Percentiles rank a stretch among this genome's conserved stretches.
Conservation (phyloP, 2,888 invertebrate species). For the Diachrysia chrysitis region DNA sequence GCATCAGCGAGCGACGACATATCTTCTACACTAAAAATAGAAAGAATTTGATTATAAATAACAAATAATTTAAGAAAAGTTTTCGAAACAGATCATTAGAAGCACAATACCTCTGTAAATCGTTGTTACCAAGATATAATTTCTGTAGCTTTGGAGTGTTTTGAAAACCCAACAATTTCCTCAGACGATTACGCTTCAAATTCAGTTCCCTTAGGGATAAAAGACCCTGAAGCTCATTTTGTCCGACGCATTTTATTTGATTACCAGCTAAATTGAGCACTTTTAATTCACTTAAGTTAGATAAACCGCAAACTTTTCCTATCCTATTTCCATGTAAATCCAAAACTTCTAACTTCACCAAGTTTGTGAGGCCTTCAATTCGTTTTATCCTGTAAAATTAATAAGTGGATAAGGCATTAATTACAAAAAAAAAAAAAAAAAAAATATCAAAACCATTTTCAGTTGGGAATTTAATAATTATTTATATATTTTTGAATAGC, state of each 20-base stretch:
- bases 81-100: neutral
- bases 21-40: constrained; percentile 93
- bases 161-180: constrained; percentile 94
- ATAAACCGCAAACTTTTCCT: constrained; percentile 91
- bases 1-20: constrained; percentile 95
- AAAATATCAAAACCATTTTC: neutral
- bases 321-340: constrained; percentile 98
- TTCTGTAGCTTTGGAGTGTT: constrained; percentile 93
- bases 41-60: neutral
- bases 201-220: constrained; percentile 95
- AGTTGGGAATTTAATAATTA: neutral
- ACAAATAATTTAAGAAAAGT: neutral
- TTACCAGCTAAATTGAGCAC: constrained; percentile 98
- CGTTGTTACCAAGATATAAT: constrained; percentile 95
- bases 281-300: constrained; percentile 93
- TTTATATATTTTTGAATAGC: too few relatives aligned
- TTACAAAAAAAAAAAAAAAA: too few relatives aligned
- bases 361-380: constrained; percentile 93
- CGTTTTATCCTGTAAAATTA: constrained; percentile 91
- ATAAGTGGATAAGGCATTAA: constrained; percentile 1
- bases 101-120: constrained; percentile 87
- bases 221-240: constrained; percentile 94
- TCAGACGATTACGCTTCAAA: constrained; percentile 95
- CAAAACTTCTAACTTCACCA: constrained; percentile 95
- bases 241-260: constrained; percentile 93